Evolutionary conservation across 2,888 invertebrate genomes (phyloP).

Genomic region (Norana najaformis): DNA sequence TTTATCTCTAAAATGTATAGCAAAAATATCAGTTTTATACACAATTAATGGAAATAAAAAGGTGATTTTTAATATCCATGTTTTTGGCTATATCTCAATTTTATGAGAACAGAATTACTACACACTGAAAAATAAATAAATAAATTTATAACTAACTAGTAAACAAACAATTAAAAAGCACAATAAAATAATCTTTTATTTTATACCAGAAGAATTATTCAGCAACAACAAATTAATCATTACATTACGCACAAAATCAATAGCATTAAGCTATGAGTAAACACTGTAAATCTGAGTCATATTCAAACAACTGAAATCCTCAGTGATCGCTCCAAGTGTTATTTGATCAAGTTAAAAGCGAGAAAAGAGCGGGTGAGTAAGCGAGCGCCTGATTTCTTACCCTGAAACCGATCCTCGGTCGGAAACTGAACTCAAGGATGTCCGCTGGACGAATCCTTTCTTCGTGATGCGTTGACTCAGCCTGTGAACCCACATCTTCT

Average conservation of each 20-base stretch:
- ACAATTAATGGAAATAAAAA: background rate
- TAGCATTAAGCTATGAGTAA: background rate
- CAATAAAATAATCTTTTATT: background rate
- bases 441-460: conserved; percentile 64
- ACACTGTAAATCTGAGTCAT: background rate
- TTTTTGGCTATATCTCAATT: background rate
- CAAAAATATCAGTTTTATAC: background rate
- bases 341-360: background rate
- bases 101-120: background rate
- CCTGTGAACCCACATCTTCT: conserved; percentile 88
- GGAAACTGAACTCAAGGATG: conserved; percentile 30
- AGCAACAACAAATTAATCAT: too few species aligned
- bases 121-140: background rate
- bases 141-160: too few species aligned
- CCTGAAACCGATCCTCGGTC: conserved; percentile 27
- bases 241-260: background rate
- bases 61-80: background rate
- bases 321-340: background rate
- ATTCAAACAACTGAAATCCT: background rate
- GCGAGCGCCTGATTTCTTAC: background rate
- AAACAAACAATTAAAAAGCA: background rate
- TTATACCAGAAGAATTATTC: background rate
- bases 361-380: background rate
- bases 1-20: background rate
- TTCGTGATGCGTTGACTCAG: conserved; percentile 87